A percentile compares a stretch with the other conserved stretches of the same genome.
phyloP scores from a whole-genome alignment of 2,113 vertebrate species.

The Chaetops frenatus region DNA sequence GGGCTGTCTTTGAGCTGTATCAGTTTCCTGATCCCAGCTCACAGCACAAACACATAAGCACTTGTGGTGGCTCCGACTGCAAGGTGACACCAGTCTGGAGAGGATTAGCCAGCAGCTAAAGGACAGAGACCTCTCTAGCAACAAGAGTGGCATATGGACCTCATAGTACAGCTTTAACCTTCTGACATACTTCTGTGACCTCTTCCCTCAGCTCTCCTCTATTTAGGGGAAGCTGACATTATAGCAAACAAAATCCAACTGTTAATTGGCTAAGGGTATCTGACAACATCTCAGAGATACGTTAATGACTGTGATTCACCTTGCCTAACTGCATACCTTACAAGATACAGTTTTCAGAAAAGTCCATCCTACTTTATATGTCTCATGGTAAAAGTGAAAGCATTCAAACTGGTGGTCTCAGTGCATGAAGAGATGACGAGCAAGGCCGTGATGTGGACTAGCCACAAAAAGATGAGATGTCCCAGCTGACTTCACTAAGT shows the following conservation, averaged over 20 bases:
- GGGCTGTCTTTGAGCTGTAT: not conserved
- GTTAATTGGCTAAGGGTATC: not conserved
- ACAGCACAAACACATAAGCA: rapidly evolving
- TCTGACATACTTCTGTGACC: not conserved
- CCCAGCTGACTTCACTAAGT: not conserved
- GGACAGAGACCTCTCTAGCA: not conserved
- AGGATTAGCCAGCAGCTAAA: not conserved
- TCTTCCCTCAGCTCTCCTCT: not conserved
- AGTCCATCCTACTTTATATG: not conserved
- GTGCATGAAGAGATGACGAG: rapidly evolving
- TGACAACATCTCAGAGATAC: not conserved
- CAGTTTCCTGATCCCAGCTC: not conserved
- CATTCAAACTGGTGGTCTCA: not conserved
- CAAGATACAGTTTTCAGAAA: not conserved
- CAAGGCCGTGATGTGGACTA: not conserved
- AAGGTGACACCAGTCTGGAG: not conserved
- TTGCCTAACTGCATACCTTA: not conserved
- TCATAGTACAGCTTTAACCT: not conserved
- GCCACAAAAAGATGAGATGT: not conserved
- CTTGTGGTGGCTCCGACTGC: not conserved
- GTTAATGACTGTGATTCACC: not conserved
- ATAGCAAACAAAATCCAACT: not conserved
- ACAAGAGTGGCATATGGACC: not conserved
- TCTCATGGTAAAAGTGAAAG: not conserved
- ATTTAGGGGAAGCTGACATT: not conserved